A percentile compares a stretch with the other conserved stretches of the same genome.
Evolutionary conservation across 2,888 invertebrate genomes (phyloP).

Genomic region (Tenodera sinensis): DNA sequence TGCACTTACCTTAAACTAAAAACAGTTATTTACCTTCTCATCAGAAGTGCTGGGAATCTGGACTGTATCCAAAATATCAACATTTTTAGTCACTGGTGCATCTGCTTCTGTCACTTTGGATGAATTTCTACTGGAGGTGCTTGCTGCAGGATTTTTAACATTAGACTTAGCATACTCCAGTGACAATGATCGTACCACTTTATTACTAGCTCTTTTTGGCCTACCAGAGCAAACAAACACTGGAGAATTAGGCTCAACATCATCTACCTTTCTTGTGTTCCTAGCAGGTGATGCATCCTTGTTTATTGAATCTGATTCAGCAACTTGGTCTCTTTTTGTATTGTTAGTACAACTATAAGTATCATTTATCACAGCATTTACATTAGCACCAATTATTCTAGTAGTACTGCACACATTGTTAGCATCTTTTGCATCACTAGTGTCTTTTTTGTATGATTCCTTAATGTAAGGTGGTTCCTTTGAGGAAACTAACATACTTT

Average conservation of each 20-base stretch:
- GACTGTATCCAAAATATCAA: background rate
- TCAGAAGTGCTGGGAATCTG: background rate
- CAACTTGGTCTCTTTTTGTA: background rate
- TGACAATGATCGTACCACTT: background rate
- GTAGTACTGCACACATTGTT: too few relatives aligned
- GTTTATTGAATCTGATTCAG: background rate
- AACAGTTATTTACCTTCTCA: background rate
- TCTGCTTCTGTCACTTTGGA: background rate
- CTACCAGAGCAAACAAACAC: background rate
- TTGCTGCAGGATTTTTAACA: background rate
- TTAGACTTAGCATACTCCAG: background rate
- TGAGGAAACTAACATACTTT: background rate
- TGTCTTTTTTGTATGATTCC: background rate
- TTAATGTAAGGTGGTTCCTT: background rate
- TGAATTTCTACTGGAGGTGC: background rate
- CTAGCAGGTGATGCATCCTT: background rate
- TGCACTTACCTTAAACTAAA: background rate
- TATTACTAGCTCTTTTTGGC: background rate
- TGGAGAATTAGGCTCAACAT: background rate
- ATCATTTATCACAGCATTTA: background rate
- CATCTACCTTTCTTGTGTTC: background rate
- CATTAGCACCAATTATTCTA: background rate
- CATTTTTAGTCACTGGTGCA: background rate
- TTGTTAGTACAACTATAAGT: background rate
- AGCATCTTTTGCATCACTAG: background rate